Evolutionary conservation across 2,113 vertebrate genomes (phyloP), one percentile per base, ranked within the genome.

Genomic region (Pristiophorus japonicus): DNA sequence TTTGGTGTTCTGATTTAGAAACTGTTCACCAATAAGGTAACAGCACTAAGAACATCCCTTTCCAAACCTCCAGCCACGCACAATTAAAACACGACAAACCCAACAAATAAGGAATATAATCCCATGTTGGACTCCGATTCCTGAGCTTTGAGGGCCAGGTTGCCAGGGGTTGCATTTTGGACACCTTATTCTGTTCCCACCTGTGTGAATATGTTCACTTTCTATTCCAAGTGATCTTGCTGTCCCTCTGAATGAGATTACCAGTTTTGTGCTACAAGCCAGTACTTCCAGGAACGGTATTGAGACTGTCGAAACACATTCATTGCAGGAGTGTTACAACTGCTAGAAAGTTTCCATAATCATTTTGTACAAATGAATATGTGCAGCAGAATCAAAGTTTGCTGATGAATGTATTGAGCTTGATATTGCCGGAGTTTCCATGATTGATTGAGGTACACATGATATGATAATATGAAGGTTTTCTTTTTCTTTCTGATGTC

Each of bases 381-480:
- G 34, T 93, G 38, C n/a, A 42, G 62, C 30, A 93, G 38, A 93
- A 63, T 42, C 62, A 6, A 38, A 66, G 91, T 45, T 66, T 94
- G 20, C n/a, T 24, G 2, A 66, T n/a, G 45, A 66, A 67, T 24
- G 27, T 65, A 45, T 66, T 90, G 22, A 65, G 62, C 20, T 45
- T 45, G n/a, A 94, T 24, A 38, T 42, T 67, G 91, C 91, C 38
- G 4, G 27, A 1, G 18, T 66, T 94, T 94, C n/a, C 63, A 66
- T 67, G 91, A 94, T 94, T 93, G 62, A 93, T 93, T 66, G 38
- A 94, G 63, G 63, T 45, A 63, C 63, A 65, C 62, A 38, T 94
- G 20, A 67, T 45, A 38, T 94, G 20, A 67, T 45, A 94, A 38
- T 65, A 66, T 16, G 2, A 94, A 94, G 42, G 20, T 94, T 94